phyloP scores from a whole-genome alignment of 2,888 invertebrate species.

The Netelia melanura region DNA sequence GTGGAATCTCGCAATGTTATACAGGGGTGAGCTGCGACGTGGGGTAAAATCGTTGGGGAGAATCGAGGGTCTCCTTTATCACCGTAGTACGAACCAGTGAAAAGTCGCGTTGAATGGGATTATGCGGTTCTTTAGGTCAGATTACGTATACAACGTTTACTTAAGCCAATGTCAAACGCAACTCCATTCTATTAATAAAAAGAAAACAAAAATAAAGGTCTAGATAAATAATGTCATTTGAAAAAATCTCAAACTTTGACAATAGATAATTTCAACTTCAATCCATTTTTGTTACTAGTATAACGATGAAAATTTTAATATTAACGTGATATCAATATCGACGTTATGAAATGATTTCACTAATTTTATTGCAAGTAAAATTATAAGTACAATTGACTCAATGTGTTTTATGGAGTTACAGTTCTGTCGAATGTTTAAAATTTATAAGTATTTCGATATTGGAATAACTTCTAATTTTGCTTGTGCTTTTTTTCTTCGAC shows the following conservation, averaged over 20 bases:
- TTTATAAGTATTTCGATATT: not conserved
- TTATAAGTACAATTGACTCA: too few relatives aligned
- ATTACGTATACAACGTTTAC: not conserved
- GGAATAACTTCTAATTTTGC: not conserved
- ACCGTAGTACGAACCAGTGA: slow-evolving; percentile 3
- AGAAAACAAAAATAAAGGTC: not conserved
- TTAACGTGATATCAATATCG: too few relatives aligned
- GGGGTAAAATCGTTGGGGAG: slow-evolving; percentile 2
- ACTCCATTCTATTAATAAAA: not conserved
- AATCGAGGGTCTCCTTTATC: not conserved
- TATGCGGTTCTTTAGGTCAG: not conserved
- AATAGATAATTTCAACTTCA: too few relatives aligned
- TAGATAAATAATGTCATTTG: too few relatives aligned
- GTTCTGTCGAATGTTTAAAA: too few relatives aligned
- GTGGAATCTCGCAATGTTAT: slow-evolving; percentile 24
- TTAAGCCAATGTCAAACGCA: not conserved
- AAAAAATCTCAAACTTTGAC: too few relatives aligned
- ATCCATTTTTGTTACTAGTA: too few relatives aligned
- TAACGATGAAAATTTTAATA: too few relatives aligned
- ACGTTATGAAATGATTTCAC: too few relatives aligned
- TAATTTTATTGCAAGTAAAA: too few relatives aligned
- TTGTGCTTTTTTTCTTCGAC: slow-evolving; percentile 5
- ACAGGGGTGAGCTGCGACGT: slow-evolving; percentile 4
- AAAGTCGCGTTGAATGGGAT: slow-evolving; percentile 29
- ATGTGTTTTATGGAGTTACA: too few relatives aligned